Conservation (phyloP, 2,888 invertebrate genomes). For the Eupithecia dodoneata region DNA sequence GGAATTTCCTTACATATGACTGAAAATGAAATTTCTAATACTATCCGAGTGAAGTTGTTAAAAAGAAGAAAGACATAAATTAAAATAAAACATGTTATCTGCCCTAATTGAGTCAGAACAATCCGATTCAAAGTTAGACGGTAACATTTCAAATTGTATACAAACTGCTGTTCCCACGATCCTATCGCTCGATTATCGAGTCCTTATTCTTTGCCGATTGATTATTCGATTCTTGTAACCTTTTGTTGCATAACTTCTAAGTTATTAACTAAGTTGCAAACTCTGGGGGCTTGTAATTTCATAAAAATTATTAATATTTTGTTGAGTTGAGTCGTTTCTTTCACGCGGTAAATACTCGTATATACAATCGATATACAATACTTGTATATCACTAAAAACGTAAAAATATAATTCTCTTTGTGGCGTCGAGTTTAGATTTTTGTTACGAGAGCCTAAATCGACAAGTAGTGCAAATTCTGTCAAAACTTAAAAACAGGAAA, state of each 20-base stretch:
- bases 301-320: not conserved
- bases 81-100: not conserved
- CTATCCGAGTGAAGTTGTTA: too few relatives aligned
- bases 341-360: too few relatives aligned
- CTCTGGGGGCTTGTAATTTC: not conserved
- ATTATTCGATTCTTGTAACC: conserved; percentile 27
- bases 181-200: conserved; percentile 67
- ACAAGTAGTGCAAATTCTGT: too few relatives aligned
- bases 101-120: conserved; percentile 14
- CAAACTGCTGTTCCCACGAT: conserved; percentile 72
- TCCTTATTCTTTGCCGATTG: conserved; percentile 53
- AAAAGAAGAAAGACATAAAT: too few relatives aligned
- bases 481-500: not conserved
- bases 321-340: too few relatives aligned
- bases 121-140: conserved; percentile 27
- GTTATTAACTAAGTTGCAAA: not conserved
- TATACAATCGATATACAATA: too few relatives aligned
- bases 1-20: too few relatives aligned
- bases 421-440: not conserved
- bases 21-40: too few relatives aligned
- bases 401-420: not conserved
- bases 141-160: conserved; percentile 65
- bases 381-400: too few relatives aligned
- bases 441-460: too few relatives aligned
- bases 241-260: not conserved